Evolutionary conservation across 2,797 vertebrate genomes (phyloP).

Genomic region (Mormyrops attenuatus): DNA sequence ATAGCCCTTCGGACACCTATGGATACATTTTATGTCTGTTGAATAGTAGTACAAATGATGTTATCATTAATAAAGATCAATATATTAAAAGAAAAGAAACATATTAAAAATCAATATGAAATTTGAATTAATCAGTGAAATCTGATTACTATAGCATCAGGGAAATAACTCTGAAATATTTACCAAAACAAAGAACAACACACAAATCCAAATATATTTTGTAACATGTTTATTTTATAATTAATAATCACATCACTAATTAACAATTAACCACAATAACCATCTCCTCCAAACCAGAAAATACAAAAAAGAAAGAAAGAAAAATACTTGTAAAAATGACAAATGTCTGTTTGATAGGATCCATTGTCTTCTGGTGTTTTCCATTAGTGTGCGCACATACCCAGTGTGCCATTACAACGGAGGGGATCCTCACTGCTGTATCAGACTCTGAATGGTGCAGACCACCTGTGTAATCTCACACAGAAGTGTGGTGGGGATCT

Average conservation of each 20-base stretch:
- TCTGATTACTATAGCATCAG: background rate
- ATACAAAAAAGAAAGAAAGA: slow-evolving; percentile 39
- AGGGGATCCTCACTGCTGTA: slow-evolving; percentile 33
- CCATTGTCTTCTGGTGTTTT: slow-evolving; percentile 52
- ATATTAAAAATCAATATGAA: background rate
- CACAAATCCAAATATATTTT: background rate
- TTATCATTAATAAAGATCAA: background rate
- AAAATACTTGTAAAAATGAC: slow-evolving; percentile 48
- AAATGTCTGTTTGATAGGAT: slow-evolving; percentile 48
- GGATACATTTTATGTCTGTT: background rate
- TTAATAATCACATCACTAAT: slow-evolving; percentile 73
- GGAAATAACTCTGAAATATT: background rate
- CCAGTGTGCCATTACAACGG: slow-evolving; percentile 37
- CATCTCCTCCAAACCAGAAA: slow-evolving; percentile 71
- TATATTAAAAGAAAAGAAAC: background rate
- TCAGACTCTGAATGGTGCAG: slow-evolving; percentile 50
- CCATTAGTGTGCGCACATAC: slow-evolving; percentile 40
- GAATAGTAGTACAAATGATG: background rate
- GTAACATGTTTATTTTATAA: slow-evolving; percentile 64
- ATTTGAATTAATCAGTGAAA: background rate
- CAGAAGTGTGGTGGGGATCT: slow-evolving; percentile 32
- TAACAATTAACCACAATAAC: slow-evolving; percentile 71
- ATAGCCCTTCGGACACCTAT: background rate
- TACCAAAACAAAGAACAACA: background rate
- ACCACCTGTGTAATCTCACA: slow-evolving; percentile 50